Percentiles rank a stretch among this genome's conserved stretches.
phyloP scores from a whole-genome alignment of 2,888 invertebrate species.

The Lycaena phlaeas region DNA sequence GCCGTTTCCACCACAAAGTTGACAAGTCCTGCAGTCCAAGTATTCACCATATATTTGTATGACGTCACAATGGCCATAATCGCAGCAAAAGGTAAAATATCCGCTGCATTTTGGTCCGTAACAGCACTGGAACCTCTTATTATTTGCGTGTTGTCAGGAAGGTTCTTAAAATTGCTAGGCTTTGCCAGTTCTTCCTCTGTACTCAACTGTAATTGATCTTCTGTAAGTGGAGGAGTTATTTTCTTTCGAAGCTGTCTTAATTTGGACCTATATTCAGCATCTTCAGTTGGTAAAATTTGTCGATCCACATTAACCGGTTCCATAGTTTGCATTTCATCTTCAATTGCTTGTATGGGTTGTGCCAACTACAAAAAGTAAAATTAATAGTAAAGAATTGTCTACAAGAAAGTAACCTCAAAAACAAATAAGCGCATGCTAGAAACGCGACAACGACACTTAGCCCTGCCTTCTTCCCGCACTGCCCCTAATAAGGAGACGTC shows the following conservation, averaged over 20 bases:
- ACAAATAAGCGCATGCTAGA: too few relatives aligned
- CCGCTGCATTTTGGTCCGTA: slow-evolving; percentile 30
- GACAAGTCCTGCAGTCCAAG: slow-evolving; percentile 75
- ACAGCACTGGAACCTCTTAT: slow-evolving; percentile 66
- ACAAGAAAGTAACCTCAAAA: too few relatives aligned
- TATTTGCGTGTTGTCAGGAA: slow-evolving; percentile 75
- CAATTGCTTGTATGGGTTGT: slow-evolving; percentile 30
- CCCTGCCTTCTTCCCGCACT: too few relatives aligned
- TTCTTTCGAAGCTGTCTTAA: slow-evolving; percentile 49
- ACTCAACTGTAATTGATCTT: slow-evolving; percentile 30
- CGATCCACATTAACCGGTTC: slow-evolving; percentile 43
- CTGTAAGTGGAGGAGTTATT: slow-evolving; percentile 45
- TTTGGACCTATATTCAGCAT: slow-evolving; percentile 46
- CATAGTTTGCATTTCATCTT: slow-evolving; percentile 45
- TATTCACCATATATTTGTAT: slow-evolving; percentile 70
- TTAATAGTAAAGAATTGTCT: too few relatives aligned
- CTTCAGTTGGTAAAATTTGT: slow-evolving; percentile 46
- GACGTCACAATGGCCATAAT: slow-evolving; percentile 76
- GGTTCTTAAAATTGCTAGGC: slow-evolving; percentile 69
- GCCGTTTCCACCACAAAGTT: slow-evolving; percentile 71
- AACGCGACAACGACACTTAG: too few relatives aligned
- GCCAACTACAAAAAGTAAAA: too few relatives aligned
- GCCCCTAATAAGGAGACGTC: too few relatives aligned
- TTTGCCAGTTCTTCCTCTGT: slow-evolving; percentile 67
- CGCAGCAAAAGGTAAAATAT: slow-evolving; percentile 67